phyloP scores from a whole-genome alignment of 2,888 invertebrate species.

The Parochlus steinenii region DNA sequence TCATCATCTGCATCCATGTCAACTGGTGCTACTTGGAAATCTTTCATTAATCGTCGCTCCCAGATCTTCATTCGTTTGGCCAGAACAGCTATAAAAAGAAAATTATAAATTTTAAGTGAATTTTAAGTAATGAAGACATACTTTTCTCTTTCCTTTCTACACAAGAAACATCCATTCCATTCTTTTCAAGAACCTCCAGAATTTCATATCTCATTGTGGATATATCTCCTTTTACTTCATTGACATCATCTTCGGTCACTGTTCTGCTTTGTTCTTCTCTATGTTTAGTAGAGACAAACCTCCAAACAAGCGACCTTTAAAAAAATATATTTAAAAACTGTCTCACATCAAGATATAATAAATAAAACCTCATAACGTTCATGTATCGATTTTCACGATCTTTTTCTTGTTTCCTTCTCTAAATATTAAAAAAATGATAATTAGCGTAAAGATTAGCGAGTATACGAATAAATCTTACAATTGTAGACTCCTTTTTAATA shows the following conservation, averaged over 20 bases:
- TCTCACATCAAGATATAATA: too few relatives aligned
- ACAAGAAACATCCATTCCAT: slow-evolving; percentile 69
- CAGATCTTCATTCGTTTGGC: slow-evolving; percentile 67
- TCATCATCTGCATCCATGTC: neutral
- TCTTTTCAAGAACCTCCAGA: slow-evolving; percentile 71
- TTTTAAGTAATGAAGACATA: too few relatives aligned
- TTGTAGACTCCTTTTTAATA: slow-evolving; percentile 25
- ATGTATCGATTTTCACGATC: slow-evolving; percentile 54
- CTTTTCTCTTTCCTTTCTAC: slow-evolving; percentile 59
- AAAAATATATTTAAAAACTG: too few relatives aligned
- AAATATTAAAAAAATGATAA: slow-evolving; percentile 12
- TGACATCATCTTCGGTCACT: slow-evolving; percentile 86
- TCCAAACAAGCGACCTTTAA: slow-evolving; percentile 84
- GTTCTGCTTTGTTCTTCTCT: slow-evolving; percentile 64
- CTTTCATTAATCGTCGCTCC: slow-evolving; percentile 78
- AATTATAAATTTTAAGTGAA: too few relatives aligned
- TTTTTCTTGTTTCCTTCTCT: slow-evolving; percentile 42
- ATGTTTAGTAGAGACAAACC: slow-evolving; percentile 80
- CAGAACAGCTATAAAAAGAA: slow-evolving; percentile 39
- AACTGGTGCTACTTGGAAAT: slow-evolving; percentile 63
- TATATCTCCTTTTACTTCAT: slow-evolving; percentile 87
- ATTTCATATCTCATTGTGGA: slow-evolving; percentile 84
- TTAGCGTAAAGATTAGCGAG: neutral
- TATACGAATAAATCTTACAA: slow-evolving; percentile 18
- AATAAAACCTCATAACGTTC: slow-evolving; percentile 73